A percentile compares a stretch with the other conserved stretches of the same genome.
These are phyloP conservation scores for Sesia bembeciformis DNA, from an alignment of 2,888 invertebrate genomes.

Conservation along the genomic window DNA sequence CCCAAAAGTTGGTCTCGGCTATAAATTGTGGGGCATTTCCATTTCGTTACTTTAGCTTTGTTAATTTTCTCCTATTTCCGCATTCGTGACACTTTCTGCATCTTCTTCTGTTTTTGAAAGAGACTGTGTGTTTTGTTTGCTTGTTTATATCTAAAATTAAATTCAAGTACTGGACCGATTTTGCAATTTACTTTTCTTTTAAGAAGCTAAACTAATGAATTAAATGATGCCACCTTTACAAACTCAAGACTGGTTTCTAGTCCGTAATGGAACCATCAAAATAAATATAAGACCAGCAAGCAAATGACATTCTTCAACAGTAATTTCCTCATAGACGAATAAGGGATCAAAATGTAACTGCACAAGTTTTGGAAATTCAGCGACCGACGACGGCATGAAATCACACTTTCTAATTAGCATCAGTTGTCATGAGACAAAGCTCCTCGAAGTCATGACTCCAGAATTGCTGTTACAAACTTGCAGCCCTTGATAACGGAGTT, in stretches of 20 bases:
- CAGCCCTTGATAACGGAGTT: slow-evolving; percentile 30
- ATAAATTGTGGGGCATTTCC: background rate
- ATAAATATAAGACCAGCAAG: no score
- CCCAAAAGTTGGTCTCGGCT: background rate
- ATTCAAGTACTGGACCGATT: no score
- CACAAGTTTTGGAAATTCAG: slow-evolving; percentile 28
- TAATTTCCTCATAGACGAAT: background rate
- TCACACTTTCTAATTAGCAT: slow-evolving; percentile 22
- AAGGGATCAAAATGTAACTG: slow-evolving; percentile 18
- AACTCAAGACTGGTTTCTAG: no score
- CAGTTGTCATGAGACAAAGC: slow-evolving; percentile 17
- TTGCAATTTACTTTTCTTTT: no score
- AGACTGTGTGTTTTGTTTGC: no score
- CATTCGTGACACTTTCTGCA: background rate
- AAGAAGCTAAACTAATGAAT: no score
- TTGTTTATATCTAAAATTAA: no score
- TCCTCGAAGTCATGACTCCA: slow-evolving; percentile 30
- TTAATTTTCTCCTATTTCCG: background rate
- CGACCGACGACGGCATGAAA: slow-evolving; percentile 19
- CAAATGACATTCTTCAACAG: no score
- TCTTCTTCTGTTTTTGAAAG: background rate
- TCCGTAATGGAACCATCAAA: no score
- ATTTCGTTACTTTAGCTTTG: background rate
- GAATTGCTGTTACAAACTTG: slow-evolving; percentile 44
- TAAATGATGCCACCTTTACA: no score